Conservation (phyloP, 2,797 vertebrate species). For the Hirundo rustica region DNA sequence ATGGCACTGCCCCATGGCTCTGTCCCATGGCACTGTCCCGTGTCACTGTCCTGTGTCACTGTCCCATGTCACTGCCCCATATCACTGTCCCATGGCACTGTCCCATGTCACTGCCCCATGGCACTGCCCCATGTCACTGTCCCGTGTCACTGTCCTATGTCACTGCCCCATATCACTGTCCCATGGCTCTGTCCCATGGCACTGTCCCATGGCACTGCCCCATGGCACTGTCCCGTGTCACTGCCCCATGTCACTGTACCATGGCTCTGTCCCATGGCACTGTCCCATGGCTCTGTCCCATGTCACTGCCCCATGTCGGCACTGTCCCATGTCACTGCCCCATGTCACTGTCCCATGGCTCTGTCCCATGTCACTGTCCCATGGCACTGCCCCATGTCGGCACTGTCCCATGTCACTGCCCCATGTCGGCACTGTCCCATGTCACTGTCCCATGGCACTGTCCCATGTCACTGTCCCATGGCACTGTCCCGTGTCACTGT, state of each 20-base stretch:
- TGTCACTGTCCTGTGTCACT: no score
- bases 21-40: neutral
- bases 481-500: neutral
- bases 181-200: neutral
- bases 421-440: no score
- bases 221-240: neutral
- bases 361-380: no score
- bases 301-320: neutral
- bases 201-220: neutral
- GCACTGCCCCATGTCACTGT: no score
- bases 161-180: neutral
- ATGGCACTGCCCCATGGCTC: neutral
- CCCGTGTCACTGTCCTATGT: no score
- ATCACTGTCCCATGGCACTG: rapidly evolving
- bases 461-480: no score
- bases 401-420: neutral
- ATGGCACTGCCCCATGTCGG: neutral
- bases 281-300: no score
- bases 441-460: no score
- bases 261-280: no score
- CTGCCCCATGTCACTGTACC: neutral
- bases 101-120: no score
- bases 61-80: neutral
- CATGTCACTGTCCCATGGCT: rapidly evolving
- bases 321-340: neutral